Conservation (phyloP, 2,888 invertebrate genomes). For the Pomacea canaliculata region DNA sequence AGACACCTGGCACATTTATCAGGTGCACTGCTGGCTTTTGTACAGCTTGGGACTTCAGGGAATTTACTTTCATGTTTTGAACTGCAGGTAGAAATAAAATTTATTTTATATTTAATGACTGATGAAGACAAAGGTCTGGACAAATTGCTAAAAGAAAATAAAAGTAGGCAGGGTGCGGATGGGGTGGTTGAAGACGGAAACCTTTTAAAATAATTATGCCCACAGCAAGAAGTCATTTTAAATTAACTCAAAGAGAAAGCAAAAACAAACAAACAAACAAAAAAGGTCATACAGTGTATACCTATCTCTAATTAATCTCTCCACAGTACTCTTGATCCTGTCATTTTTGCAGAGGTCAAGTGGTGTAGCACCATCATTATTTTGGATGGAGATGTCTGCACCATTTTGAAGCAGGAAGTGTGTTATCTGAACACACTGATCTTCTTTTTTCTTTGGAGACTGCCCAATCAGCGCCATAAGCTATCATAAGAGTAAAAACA, state of each 20-base stretch:
- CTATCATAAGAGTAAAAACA: not conserved
- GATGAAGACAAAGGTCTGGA: too few species aligned
- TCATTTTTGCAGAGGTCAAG: conserved; percentile 11
- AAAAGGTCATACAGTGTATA: not conserved
- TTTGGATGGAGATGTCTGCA: conserved; percentile 3
- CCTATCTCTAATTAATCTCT: not conserved
- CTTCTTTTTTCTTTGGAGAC: not conserved
- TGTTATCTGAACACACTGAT: not conserved
- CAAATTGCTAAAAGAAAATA: too few species aligned
- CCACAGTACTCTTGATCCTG: conserved; percentile 1
- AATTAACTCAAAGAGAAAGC: too few species aligned
- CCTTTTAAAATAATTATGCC: too few species aligned
- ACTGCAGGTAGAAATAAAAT: too few species aligned
- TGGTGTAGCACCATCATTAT: conserved; percentile 4
- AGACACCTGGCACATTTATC: not conserved
- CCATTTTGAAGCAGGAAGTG: conserved; percentile 4
- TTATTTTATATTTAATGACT: too few species aligned
- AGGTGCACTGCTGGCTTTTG: not conserved
- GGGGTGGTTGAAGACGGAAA: too few species aligned
- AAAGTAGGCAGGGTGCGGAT: too few species aligned
- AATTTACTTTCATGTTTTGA: too few species aligned
- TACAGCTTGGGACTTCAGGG: too few species aligned
- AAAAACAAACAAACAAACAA: too few species aligned
- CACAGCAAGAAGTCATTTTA: too few species aligned
- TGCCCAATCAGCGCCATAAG: conserved; percentile 7